phyloP scores from a whole-genome alignment of 2,113 vertebrate species.

The Nibea albiflora region DNA sequence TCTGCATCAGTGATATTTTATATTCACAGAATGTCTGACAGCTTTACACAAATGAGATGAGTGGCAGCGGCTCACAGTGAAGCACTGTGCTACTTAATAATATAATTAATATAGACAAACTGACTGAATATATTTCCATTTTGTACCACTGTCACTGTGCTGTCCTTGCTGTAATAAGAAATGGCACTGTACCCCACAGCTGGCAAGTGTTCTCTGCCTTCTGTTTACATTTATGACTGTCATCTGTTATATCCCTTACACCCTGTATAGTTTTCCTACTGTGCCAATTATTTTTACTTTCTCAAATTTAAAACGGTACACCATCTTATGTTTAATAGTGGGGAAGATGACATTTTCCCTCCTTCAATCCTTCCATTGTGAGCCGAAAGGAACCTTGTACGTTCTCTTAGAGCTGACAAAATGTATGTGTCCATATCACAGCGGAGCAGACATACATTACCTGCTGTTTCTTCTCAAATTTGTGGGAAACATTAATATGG shows the following conservation, averaged over 20 bases:
- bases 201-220: not conserved
- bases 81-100: not conserved
- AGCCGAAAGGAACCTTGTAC: not conserved
- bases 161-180: not conserved
- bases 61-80: not conserved
- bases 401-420: not conserved
- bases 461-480: not conserved
- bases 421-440: not conserved
- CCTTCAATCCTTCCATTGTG: not conserved
- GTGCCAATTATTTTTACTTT: not conserved
- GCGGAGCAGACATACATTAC: not conserved
- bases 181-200: not conserved
- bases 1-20: not conserved
- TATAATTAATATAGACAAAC: not conserved
- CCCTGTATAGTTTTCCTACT: constrained; percentile 7
- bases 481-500: not conserved
- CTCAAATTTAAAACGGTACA: not conserved
- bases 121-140: not conserved
- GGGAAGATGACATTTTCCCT: not conserved
- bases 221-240: constrained; percentile 16
- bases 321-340: not conserved
- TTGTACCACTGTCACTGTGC: not conserved
- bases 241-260: constrained; percentile 14
- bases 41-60: not conserved
- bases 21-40: not conserved